Base-by-base conservation (phyloP, 2,797 vertebrate species). In the Gymnothorax reevesii region DNA sequence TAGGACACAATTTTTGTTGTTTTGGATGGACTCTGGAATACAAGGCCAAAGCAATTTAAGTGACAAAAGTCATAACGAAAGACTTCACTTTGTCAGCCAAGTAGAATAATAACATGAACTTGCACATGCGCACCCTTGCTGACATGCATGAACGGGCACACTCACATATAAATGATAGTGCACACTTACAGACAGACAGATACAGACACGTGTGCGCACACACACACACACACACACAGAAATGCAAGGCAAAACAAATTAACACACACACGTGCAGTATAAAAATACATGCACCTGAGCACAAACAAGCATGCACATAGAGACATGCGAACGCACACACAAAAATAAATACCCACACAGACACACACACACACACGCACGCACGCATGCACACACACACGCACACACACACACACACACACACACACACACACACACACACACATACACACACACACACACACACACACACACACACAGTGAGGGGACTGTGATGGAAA, bases 171-270 rank as follows among this genome's bases (percentile, higher is more conserved):
- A 42, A 42, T 42, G 2, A 42, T 42, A 2, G 33, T 42, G 33
- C 33, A 42, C 33, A 42, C 33, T 42, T 42, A 42, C 33, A 42
- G 33, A 42, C 33, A 42, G 33, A 42, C 33, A 42, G 33, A 42
- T 2, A 42, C 33, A 42, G 33, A 42, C 33, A 42, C 33, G 33
- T 42, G 33, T 42, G 33, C 77, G n/a, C 49, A 80, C 33, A 79
- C 75, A 79, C 52, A 55, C 77, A 82, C 52, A 82, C 77, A 82
- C 77, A 79, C 33, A 79, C 33, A 42, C 27, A 79, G 7, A 33
- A 25, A 33, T 33, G 25, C 27, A 75, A 8, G 42, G 10, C 9
- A 4, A 49, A 9, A 75, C 7, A 15, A 9, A 75, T 9, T 33
- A 9, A 75, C 49, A 22, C 22, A 55, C 15, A 57, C 27, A 80